These are phyloP conservation scores for Aporrectodea caliginosa DNA, from an alignment of 1,140 invertebrate species.

Conservation along the genomic window DNA sequence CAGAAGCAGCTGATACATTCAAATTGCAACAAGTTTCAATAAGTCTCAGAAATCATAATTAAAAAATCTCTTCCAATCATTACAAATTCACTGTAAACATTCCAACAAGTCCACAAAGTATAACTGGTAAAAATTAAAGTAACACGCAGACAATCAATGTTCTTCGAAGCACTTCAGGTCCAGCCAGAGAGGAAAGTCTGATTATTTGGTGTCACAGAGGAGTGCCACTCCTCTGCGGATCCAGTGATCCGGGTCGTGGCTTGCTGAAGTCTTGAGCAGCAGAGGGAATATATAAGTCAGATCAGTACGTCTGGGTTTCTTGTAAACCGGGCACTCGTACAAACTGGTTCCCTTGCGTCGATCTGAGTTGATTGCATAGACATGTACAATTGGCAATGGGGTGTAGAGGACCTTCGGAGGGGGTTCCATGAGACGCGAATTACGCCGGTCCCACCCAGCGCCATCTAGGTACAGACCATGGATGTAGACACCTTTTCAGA, in stretches of 20 bases:
- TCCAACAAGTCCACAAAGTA: no score
- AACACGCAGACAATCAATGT: no score
- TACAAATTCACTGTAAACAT: no score
- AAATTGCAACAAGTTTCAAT: no score
- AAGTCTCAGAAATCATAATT: no score
- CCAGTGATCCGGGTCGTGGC: slow-evolving; percentile 59
- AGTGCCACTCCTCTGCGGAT: slow-evolving; percentile 86
- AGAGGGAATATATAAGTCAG: slow-evolving; percentile 95
- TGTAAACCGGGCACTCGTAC: slow-evolving; percentile 95
- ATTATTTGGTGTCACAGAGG: slow-evolving; percentile 92
- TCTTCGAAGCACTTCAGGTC: no score
- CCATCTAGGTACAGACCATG: slow-evolving; percentile 54
- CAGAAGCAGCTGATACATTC: no score
- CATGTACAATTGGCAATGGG: slow-evolving; percentile 63
- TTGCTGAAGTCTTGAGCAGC: slow-evolving; percentile 70
- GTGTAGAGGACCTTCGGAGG: slow-evolving; percentile 54
- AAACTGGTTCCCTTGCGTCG: slow-evolving; percentile 62
- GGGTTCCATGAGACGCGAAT: slow-evolving; percentile 50
- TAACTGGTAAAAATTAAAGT: no score
- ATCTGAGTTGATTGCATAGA: slow-evolving; percentile 78
- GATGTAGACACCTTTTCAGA: slow-evolving; percentile 54
- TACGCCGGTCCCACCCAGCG: slow-evolving; percentile 54
- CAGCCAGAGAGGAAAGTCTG: not conserved
- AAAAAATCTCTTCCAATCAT: no score
- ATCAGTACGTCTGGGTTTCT: slow-evolving; percentile 88